These are phyloP conservation scores for Masnerella sp. DNA, from an alignment of 2,888 invertebrate genomes.

Conservation along the genomic window DNA sequence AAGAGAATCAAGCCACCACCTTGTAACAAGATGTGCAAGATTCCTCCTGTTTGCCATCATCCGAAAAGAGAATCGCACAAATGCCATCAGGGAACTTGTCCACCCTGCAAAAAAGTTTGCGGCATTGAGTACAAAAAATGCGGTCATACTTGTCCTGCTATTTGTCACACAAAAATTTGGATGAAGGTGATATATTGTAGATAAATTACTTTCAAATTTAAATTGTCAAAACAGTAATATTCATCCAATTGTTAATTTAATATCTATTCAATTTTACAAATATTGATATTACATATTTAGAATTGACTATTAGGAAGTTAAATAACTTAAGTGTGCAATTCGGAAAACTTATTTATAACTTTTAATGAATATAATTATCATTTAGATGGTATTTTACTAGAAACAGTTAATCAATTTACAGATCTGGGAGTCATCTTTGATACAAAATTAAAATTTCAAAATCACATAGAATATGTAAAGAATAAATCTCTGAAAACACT, in stretches of 20 bases:
- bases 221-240: too few relatives aligned
- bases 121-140: constrained; percentile 80
- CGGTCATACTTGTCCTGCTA: constrained; percentile 83
- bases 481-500: not conserved
- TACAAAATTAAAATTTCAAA: not conserved
- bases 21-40: constrained; percentile 86
- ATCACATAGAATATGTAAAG: not conserved
- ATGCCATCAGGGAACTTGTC: constrained; percentile 91
- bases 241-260: too few relatives aligned
- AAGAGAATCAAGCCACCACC: constrained; percentile 87
- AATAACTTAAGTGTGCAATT: too few relatives aligned
- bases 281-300: too few relatives aligned
- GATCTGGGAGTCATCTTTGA: constrained; percentile 6
- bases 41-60: constrained; percentile 92
- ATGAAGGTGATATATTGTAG: constrained; percentile 77
- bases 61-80: constrained; percentile 83
- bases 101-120: constrained; percentile 89
- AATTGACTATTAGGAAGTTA: too few relatives aligned
- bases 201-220: too few relatives aligned
- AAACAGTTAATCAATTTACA: not conserved
- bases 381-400: not conserved
- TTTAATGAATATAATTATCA: not conserved
- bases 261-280: too few relatives aligned
- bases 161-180: constrained; percentile 88
- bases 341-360: too few relatives aligned